Conservation (phyloP, 2,888 invertebrate genomes). For the Napeogenes inachia region DNA sequence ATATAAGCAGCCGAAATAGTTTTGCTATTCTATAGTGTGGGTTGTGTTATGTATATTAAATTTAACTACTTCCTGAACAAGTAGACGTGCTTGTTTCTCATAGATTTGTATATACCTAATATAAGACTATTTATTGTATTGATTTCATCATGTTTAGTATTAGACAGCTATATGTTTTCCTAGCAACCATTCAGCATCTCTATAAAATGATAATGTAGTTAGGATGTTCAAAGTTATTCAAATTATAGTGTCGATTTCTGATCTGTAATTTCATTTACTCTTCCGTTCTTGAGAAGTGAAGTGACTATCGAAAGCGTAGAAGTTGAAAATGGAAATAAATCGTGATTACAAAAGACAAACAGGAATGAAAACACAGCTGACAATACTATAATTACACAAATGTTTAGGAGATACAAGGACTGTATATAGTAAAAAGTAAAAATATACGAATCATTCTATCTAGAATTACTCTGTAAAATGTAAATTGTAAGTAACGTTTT, state of each 20-base stretch:
- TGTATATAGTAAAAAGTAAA: conserved; percentile 58
- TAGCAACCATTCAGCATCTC: conserved; percentile 20
- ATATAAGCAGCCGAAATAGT: conserved; percentile 40
- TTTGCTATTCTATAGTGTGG: conserved; percentile 73
- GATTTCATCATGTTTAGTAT: conserved; percentile 32
- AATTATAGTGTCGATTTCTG: conserved; percentile 19
- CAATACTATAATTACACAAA: conserved; percentile 72
- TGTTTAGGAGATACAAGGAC: conserved; percentile 50
- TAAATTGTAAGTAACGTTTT: conserved; percentile 56
- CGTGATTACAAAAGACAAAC: conserved; percentile 38
- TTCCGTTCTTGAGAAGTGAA: conserved; percentile 17
- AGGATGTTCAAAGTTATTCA: conserved; percentile 28
- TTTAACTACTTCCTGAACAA: conserved; percentile 59
- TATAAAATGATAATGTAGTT: conserved; percentile 26
- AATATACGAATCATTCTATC: conserved; percentile 71
- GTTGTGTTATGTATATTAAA: conserved; percentile 75
- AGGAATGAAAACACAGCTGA: conserved; percentile 72
- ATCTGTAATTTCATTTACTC: conserved; percentile 14
- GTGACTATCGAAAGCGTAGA: conserved; percentile 15
- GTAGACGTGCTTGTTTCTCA: conserved; percentile 65
- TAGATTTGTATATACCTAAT: conserved; percentile 70
- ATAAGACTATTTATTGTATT: conserved; percentile 48
- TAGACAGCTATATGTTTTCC: conserved; percentile 27
- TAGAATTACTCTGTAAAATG: conserved; percentile 59
- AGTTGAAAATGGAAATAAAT: conserved; percentile 39